Conservation (phyloP, 2,888 invertebrate genomes). For the Tyria jacobaeae region DNA sequence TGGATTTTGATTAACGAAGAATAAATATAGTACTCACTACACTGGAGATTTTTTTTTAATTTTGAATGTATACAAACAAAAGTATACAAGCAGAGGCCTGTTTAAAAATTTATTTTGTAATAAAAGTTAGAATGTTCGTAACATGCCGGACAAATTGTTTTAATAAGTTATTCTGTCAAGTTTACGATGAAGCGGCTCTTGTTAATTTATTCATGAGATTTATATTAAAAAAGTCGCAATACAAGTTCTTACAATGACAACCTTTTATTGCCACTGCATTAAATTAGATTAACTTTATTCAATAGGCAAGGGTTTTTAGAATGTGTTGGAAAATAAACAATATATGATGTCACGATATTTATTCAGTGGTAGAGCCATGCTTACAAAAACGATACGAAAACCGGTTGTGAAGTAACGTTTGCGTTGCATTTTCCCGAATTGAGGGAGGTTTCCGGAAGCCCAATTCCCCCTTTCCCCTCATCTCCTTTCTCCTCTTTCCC, state of each 20-base stretch:
- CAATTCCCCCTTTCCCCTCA: too few relatives aligned
- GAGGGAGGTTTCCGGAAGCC: too few relatives aligned
- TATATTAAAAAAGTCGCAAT: neutral
- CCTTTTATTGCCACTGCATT: neutral
- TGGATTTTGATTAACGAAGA: too few relatives aligned
- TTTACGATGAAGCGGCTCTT: neutral
- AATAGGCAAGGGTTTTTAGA: neutral
- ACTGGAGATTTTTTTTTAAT: too few relatives aligned
- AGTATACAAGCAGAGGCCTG: neutral
- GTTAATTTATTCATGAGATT: slow-evolving; percentile 4
- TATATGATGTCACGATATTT: too few relatives aligned
- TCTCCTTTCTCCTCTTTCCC: too few relatives aligned
- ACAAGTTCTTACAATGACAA: neutral
- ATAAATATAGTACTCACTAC: too few relatives aligned
- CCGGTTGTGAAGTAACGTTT: too few relatives aligned
- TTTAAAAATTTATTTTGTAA: neutral
- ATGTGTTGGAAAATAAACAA: too few relatives aligned
- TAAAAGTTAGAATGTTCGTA: neutral
- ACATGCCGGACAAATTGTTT: slow-evolving; percentile 3
- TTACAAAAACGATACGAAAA: too few relatives aligned
- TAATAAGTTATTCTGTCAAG: neutral
- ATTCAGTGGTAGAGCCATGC: too few relatives aligned
- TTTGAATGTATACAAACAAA: neutral
- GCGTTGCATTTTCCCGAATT: too few relatives aligned
- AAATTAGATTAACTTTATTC: neutral